phyloP scores from a whole-genome alignment of 2,797 vertebrate species.

The Micrastur ruficollis region DNA sequence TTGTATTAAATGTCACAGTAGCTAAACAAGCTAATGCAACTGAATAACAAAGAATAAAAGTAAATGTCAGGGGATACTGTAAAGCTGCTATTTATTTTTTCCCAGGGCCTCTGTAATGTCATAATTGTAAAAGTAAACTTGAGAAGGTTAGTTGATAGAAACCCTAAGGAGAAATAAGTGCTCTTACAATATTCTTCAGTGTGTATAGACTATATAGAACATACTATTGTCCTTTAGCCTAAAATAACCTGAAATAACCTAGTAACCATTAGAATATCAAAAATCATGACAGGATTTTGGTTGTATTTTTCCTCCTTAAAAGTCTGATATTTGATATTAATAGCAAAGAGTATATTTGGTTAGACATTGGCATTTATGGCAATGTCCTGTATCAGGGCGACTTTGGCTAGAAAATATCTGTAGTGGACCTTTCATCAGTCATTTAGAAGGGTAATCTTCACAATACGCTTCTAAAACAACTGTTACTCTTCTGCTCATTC shows the following conservation, averaged over 20 bases:
- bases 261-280: neutral
- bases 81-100: conserved; percentile 48
- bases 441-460: neutral
- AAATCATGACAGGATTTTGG: neutral
- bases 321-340: neutral
- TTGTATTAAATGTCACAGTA: conserved; percentile 65
- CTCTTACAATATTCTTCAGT: neutral
- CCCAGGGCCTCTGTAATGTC: conserved; percentile 10
- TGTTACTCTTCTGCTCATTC: neutral
- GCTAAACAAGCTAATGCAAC: conserved; percentile 63
- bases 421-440: neutral
- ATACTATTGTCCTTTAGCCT: neutral
- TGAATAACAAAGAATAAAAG: conserved; percentile 64
- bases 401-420: neutral
- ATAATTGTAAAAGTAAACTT: conserved; percentile 59
- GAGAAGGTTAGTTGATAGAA: conserved; percentile 20
- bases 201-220: neutral
- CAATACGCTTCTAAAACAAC: neutral
- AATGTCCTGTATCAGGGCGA: neutral
- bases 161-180: neutral
- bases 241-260: neutral
- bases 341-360: neutral
- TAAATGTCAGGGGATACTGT: conserved; percentile 49
- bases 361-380: neutral
- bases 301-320: neutral